phyloP scores from a whole-genome alignment of 2,113 vertebrate genomes.

The Peucedramus taeniatus region DNA sequence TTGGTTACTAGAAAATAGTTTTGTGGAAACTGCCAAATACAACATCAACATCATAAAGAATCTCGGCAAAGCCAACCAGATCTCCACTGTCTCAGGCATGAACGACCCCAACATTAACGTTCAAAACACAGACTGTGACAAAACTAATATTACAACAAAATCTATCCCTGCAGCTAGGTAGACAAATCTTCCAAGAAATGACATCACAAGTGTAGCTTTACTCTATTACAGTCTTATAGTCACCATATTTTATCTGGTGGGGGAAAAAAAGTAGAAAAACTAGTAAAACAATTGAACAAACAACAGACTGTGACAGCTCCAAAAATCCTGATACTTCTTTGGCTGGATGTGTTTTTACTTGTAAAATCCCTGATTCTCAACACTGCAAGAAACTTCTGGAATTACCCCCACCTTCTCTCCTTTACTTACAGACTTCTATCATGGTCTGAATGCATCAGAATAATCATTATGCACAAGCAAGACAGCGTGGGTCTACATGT shows the following conservation, averaged over 20 bases:
- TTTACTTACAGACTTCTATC: background rate
- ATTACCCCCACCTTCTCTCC: background rate
- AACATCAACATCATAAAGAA: slow-evolving; percentile 85
- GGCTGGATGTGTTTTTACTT: background rate
- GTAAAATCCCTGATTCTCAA: background rate
- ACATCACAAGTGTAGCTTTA: background rate
- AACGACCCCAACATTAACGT: slow-evolving; percentile 79
- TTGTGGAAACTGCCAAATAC: slow-evolving; percentile 82
- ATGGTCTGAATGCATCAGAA: background rate
- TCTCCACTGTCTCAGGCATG: slow-evolving; percentile 70
- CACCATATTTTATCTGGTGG: background rate
- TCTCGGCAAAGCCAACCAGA: slow-evolving; percentile 80
- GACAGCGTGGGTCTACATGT: background rate
- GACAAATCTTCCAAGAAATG: background rate
- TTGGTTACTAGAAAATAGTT: slow-evolving; percentile 84
- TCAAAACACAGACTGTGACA: slow-evolving; percentile 76
- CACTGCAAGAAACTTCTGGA: background rate
- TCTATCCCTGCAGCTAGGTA: slow-evolving; percentile 47
- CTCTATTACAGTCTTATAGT: background rate
- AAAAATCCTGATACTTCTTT: background rate
- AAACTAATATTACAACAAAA: slow-evolving; percentile 73
- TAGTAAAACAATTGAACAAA: background rate
- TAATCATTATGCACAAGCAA: background rate
- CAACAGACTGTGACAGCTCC: background rate
- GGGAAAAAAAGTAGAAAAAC: background rate